Conservation (phyloP, 2,797 vertebrate species). For the Alauda arvensis region DNA sequence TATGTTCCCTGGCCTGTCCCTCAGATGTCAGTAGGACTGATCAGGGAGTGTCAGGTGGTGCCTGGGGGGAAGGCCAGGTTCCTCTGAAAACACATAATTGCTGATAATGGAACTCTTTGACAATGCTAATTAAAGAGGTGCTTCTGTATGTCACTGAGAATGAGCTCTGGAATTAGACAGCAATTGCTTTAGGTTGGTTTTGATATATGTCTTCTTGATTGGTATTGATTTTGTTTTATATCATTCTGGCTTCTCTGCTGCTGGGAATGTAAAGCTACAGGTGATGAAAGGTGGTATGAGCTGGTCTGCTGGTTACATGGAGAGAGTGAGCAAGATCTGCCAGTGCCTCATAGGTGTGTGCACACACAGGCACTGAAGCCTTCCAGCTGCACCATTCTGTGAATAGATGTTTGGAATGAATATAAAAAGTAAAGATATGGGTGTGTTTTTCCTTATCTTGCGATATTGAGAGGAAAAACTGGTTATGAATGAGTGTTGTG, state of each 20-base stretch:
- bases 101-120: not conserved
- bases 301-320: not conserved
- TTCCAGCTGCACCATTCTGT: not conserved
- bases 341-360: not conserved
- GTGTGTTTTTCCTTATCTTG: not conserved
- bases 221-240: not conserved
- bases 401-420: not conserved
- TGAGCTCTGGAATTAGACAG: not conserved
- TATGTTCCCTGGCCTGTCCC: not conserved
- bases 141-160: not conserved
- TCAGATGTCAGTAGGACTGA: not conserved
- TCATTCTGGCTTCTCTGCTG: not conserved
- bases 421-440: accelerated
- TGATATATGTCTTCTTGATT: not conserved
- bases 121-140: not conserved
- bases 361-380: not conserved
- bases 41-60: not conserved
- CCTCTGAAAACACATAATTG: not conserved
- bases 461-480: not conserved
- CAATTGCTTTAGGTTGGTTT: not conserved
- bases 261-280: not conserved
- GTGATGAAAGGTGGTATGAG: not conserved
- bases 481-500: not conserved
- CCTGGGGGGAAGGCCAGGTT: not conserved
- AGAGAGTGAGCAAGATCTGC: not conserved